These are phyloP conservation scores for Xenentodon cancila DNA, from an alignment of 2,797 vertebrate species.

Conservation along the genomic window DNA sequence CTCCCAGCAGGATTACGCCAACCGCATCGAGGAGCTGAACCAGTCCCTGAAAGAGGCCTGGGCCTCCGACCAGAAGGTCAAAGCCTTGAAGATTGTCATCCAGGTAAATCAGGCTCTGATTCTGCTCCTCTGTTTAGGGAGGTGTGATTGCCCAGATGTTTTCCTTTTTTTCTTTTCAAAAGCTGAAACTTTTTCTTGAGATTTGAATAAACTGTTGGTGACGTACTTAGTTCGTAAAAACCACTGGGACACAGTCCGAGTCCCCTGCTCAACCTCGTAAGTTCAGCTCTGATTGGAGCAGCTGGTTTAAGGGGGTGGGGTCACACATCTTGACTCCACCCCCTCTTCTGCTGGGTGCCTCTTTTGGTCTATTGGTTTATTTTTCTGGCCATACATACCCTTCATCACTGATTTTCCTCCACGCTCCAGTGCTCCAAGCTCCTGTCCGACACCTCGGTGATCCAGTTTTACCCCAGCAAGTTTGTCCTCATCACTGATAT, in stretches of 20 bases:
- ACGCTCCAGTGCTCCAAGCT: conserved; percentile 93
- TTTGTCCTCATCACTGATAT: conserved; percentile 99
- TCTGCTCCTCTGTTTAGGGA: not conserved
- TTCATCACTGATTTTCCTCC: not conserved
- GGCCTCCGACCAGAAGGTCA: conserved; percentile 98
- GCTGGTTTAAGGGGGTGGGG: too few relatives aligned
- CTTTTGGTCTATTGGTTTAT: too few relatives aligned
- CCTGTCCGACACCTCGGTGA: conserved; percentile 95
- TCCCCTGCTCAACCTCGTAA: too few relatives aligned
- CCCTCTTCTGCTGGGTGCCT: too few relatives aligned
- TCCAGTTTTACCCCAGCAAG: conserved; percentile 99
- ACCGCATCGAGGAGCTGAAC: conserved; percentile 96
- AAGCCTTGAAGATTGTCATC: conserved; percentile 98
- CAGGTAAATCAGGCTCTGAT: conserved; percentile 81
- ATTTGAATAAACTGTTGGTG: too few relatives aligned
- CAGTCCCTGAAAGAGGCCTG: conserved; percentile 97
- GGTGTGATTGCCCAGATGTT: too few relatives aligned
- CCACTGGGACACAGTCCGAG: too few relatives aligned
- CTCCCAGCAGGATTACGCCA: conserved; percentile 97
- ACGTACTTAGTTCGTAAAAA: too few relatives aligned
- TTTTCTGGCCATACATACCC: not conserved
- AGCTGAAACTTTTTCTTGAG: not conserved
- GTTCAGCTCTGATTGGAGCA: too few relatives aligned
- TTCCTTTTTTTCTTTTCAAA: not conserved
- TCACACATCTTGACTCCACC: too few relatives aligned